Base-by-base conservation (phyloP, 1,140 invertebrate genomes). In the Lethrus apterus region DNA sequence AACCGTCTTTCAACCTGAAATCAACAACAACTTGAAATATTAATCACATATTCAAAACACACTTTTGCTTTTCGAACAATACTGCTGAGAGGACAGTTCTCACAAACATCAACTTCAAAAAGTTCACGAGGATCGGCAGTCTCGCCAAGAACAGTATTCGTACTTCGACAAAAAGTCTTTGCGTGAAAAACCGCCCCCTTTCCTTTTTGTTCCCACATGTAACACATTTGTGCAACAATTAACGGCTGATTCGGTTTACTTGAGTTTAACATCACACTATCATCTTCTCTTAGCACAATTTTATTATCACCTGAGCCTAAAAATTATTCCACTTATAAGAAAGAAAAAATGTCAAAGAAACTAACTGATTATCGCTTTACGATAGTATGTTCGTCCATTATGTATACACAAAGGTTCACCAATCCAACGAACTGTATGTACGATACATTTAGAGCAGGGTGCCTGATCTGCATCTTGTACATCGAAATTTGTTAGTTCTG, bases 71-170 rank as follows among this genome's bases (percentile, higher is more conserved):
- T 55, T n/a, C 52, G 31, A 11, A 62, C 48, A 15, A 66, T 58
- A 44, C 54, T 55, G 18, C 59, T 62, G 18, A 64, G 43, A 18
- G 58, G 61, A 29, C 55, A 55, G 50, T 62, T 57, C 14, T 63
- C 66, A 73, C 89, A 92, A 42, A 82, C 76, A 58, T 89, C 79
- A 1, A 78, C 72, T 15, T 81, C 58, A 70, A 89, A 91, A 19
- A 93, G 62, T 71, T 93, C 88, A 44, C 77, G 67, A 0, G 82
- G 78, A 68, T 89, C 80, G n/a, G 82, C 76, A 0, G 83, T 83
- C 68, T 90, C 85, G 2, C 85, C 86, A 13, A 93, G 67, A 48
- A 91, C 76, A 0, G 87, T 89, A 51, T 91, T 84, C 40, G 68
- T 75, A 2, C 83, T 81, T 55, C 84, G 74, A 38, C 78, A 78